Base-by-base conservation (phyloP, 2,797 vertebrate genomes). In the Acridotheres tristis region DNA sequence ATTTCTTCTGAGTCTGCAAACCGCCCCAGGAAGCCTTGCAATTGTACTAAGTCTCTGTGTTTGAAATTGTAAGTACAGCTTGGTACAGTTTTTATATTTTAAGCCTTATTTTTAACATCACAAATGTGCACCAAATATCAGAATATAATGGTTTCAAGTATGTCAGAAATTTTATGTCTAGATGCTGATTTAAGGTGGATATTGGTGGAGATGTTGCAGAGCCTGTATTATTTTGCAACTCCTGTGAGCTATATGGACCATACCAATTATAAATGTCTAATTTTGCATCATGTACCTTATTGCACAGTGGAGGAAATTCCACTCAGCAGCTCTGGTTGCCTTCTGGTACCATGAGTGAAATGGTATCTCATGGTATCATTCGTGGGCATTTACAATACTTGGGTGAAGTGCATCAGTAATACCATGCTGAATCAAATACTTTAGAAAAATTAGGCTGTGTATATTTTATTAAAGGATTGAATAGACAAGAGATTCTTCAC, bases 21-120 rank as follows among this genome's bases (percentile, higher is more conserved):
- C 43, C 98, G 99, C 34, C 99, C 98, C 32, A 98, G 99, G 94
- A 99, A 99, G 96, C 99, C 99, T 4, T 99, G 99, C 96, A 99
- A 99, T 97, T 99, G 99, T 98, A 99, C 99, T 71, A 99, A 99
- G 97, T 99, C 99, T 1, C 98, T 99, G 72, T 99, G 99, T 97
- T 98, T 99, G 92, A 99, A 99, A 97, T 95, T 99, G 99, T 99
- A 98, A 99, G 99, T 99, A 90, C 71, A 87, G 20, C 63, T 76
- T 93, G 88, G 25, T 36, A 73, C 23, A 25, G 5, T 6, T n/a
- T 43, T 22, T 55, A 27, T 47, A 14, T 84, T 57, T 62, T 36
- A 76, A 59, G 29, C 55, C 17, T 91, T 59, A 11, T 32, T 66
- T 81, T 81, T 57, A 19, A 61, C 30, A 47, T 54, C 27, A 45